Evolutionary conservation across 2,797 vertebrate genomes (phyloP).

Genomic region (Pseudochaenichthys georgianus): DNA sequence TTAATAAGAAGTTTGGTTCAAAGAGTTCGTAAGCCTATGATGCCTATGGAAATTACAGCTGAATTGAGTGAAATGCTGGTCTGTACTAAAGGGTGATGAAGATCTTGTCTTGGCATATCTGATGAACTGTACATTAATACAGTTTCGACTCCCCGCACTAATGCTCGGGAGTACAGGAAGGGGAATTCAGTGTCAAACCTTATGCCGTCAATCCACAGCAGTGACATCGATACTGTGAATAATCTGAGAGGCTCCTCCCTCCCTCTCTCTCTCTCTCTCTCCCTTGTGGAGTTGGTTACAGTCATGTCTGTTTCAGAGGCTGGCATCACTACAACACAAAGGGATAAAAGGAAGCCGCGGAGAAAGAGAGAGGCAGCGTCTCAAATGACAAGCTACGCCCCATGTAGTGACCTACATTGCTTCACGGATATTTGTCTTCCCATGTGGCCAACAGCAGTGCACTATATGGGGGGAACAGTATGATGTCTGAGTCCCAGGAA

Average conservation of each 20-base stretch:
- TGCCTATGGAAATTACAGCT: constrained; percentile 63
- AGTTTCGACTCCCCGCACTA: constrained; percentile 59
- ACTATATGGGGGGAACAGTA: constrained; percentile 65
- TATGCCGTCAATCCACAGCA: constrained; percentile 61
- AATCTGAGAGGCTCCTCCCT: constrained; percentile 59
- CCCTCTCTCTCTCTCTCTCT: constrained; percentile 44
- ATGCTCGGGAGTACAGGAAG: constrained; percentile 53
- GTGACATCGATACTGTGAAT: constrained; percentile 60
- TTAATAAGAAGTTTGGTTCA: constrained; percentile 62
- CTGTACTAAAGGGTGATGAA: constrained; percentile 51
- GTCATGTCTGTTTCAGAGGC: constrained; percentile 60
- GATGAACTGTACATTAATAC: constrained; percentile 76
- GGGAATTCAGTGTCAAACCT: constrained; percentile 66
- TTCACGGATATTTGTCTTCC: constrained; percentile 47
- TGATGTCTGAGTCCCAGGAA: constrained; percentile 70
- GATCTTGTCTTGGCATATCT: constrained; percentile 68
- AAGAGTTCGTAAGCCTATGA: constrained; percentile 61
- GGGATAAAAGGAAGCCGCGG: constrained; percentile 55
- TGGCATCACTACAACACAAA: constrained; percentile 62
- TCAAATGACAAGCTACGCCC: constrained; percentile 62
- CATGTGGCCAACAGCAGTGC: constrained; percentile 57
- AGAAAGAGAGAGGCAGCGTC: constrained; percentile 60
- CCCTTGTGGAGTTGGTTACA: constrained; percentile 50
- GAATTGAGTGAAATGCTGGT: constrained; percentile 59
- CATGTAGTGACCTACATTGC: constrained; percentile 61